Evolutionary conservation across 37 sponge, comb jelly and placozoan species (phyloP).

Genomic region (Petrosia ficiformis): DNA sequence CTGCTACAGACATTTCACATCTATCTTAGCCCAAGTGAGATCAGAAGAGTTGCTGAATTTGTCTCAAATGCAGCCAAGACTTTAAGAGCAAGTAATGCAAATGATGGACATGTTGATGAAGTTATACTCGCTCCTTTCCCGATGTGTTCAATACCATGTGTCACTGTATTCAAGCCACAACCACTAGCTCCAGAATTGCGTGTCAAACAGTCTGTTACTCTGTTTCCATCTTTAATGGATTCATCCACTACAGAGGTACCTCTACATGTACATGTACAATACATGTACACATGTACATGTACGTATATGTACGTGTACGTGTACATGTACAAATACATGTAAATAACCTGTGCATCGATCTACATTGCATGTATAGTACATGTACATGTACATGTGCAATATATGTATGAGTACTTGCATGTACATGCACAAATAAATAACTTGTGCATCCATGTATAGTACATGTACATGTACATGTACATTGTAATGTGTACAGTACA

Average conservation of each 20-base stretch:
- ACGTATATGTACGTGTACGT: background rate
- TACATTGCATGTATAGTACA: background rate
- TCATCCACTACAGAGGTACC: background rate
- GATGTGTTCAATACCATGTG: background rate
- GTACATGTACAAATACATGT: too few species aligned
- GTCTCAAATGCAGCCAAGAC: background rate
- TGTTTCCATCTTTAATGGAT: background rate
- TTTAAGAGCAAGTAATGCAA: background rate
- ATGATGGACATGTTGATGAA: too few species aligned
- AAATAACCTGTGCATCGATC: too few species aligned
- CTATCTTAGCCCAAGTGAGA: constrained; percentile 16
- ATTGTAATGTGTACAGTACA: too few species aligned
- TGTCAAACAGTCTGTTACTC: background rate
- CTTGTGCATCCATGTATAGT: too few species aligned
- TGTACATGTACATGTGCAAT: too few species aligned
- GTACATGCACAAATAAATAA: too few species aligned
- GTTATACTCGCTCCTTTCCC: background rate
- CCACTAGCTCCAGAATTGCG: background rate
- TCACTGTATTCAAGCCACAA: constrained; percentile 6
- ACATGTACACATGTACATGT: background rate
- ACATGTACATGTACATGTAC: too few species aligned
- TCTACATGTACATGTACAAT: background rate
- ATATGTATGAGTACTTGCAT: too few species aligned
- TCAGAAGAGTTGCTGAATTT: background rate
- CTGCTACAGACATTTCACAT: constrained; percentile 17